A percentile compares a stretch with the other conserved stretches of the same genome.
Evolutionary conservation across 2,797 vertebrate species (phyloP).

Genomic region (Sebastes cheni): DNA sequence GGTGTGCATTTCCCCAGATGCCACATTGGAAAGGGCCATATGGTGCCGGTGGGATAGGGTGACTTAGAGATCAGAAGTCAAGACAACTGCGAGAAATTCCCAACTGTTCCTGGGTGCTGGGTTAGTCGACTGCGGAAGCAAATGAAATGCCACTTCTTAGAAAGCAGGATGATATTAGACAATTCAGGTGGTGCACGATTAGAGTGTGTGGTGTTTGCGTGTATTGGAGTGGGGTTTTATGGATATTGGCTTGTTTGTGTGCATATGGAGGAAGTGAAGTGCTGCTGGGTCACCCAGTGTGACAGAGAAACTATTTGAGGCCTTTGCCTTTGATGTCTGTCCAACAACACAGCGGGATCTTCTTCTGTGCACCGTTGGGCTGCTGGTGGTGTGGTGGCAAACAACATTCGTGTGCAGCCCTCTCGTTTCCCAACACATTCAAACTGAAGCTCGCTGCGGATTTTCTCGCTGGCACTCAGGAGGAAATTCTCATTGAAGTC

Average conservation of each 20-base stretch:
- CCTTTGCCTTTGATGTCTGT: conserved; percentile 64
- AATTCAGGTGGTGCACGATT: background rate
- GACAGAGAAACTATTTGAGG: conserved; percentile 63
- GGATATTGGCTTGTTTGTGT: conserved; percentile 33
- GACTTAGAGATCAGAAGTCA: conserved; percentile 51
- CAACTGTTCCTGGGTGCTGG: background rate
- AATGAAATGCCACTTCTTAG: background rate
- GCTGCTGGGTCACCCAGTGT: conserved; percentile 62
- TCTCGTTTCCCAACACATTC: conserved; percentile 19
- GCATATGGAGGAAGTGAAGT: conserved; percentile 56
- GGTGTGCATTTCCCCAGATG: conserved; percentile 43
- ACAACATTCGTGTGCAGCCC: conserved; percentile 30
- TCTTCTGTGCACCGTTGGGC: conserved; percentile 38
- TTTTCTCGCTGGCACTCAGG: background rate
- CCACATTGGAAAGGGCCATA: background rate
- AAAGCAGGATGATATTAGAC: background rate
- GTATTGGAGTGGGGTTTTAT: background rate
- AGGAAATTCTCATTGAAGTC: conserved; percentile 11
- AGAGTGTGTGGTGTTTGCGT: background rate
- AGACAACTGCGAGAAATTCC: conserved; percentile 52
- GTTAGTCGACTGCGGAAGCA: background rate
- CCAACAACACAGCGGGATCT: conserved; percentile 57
- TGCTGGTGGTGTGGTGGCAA: conserved; percentile 20
- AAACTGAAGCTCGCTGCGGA: background rate
- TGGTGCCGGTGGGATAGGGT: conserved; percentile 10